Evolutionary conservation across 2,888 invertebrate genomes (phyloP), one percentile per base, ranked within the genome.

Genomic region (Tenthredo distinguenda): DNA sequence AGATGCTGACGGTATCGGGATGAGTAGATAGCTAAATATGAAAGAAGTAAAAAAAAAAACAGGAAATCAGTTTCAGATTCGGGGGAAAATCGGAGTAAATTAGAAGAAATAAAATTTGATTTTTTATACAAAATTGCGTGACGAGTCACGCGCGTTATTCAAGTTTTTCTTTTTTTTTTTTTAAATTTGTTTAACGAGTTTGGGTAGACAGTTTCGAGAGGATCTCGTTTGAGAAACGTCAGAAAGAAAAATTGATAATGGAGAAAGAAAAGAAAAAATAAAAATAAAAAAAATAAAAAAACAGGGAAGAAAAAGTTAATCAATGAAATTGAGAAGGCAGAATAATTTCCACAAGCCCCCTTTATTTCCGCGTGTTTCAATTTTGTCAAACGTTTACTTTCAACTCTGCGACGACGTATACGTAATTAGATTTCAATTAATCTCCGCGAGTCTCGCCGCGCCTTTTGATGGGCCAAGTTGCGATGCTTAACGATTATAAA

Each of bases 361-460:
- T 34, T 68, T 43, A 43, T 26, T 43, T 40, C 43, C 43, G 40
- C 72, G 43, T 43, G 12, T 43, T 74, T 74, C 72, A 74, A 47
- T 43, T 74, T 74, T 26, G 21, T 40, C 72, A 74, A 74, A 74
- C 37, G 40, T 77, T 77, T 34, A 77, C 47, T 77, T 77, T 26
- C 26, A 77, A 55, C 77, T 43, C 7, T 68, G 31, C 68, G 4
- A 31, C 68, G 31, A 34, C 34, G 68, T 68, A 68, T 43, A 74
- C 26, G 77, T 47, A 81, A 81, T 81, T 40, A 81, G n/a, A 62
- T 62, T 81, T 62, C 81, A 81, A 81, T 81, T 81, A 62, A 81
- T 81, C 62, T 58, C 40, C 40, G 34, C 40, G 37, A 72, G 34
- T n/a, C 18, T 72, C 21, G 58, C 58, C 40, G 18, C 21, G 43